Evolutionary conservation across 2,797 vertebrate species (phyloP), one percentile per base, ranked within the genome.

Genomic region (Galagoides demidoff): DNA sequence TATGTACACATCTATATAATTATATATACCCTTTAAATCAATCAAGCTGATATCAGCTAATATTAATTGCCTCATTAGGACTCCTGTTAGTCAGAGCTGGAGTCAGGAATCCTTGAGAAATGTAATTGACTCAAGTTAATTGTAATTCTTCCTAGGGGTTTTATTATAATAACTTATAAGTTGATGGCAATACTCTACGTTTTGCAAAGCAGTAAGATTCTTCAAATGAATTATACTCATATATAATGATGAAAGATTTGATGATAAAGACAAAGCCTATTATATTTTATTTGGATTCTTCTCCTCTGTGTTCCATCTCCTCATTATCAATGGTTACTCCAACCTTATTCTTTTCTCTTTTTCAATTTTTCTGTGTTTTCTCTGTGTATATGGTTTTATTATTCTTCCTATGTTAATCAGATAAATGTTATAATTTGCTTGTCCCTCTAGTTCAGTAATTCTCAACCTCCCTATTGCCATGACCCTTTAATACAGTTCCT

Each of bases 21-120:
- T 95, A 95, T 85, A 92, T 63, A 37, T 79, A 66, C 37, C 17
- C 27, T 94, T 92, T 89, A 96, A 98, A 98, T 98, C 97, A 98
- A 98, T 98, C 97, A 98, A 97, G 95, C 89, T 98, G 97, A 98
- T 98, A 98, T 97, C 97, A 98, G 95, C 97, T 98, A 98, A 97
- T 98, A 98, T 98, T 98, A 98, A 98, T 98, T 96, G 96, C 98
- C 97, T 98, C 98, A 98, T 98, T 98, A 98, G 98, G 96, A 98
- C 96, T 98, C 95, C 94, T 97, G 92, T 96, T 98, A 98, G 95
- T 95, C 96, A 97, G 94, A 98, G 89, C 97, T 98, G 93, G 96
- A 98, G 96, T 98, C 95, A 98, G 96, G 96, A 95, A 98, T 98
- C 96, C 97, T 98, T 96, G 97, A 98, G 98, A 98, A 98, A 98